A percentile compares a stretch with the other conserved stretches of the same genome.
Conservation (phyloP, 1,140 invertebrate genomes). For the Drosophila obscura region DNA sequence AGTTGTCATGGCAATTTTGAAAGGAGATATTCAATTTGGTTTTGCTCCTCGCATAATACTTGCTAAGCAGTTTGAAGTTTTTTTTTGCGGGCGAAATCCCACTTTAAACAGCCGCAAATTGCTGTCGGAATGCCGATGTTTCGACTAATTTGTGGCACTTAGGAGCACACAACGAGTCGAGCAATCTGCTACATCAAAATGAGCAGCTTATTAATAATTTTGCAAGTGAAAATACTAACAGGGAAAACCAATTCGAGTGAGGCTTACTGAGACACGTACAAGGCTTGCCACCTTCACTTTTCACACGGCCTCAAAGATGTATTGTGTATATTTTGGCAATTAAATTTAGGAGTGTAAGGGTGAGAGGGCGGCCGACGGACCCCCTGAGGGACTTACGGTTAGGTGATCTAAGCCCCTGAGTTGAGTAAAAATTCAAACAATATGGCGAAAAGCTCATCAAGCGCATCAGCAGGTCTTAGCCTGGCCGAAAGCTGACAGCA, state of each 20-base stretch:
- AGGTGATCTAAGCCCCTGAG: slow-evolving; percentile 27
- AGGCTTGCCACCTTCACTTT: slow-evolving; percentile 1
- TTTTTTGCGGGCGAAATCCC: slow-evolving; percentile 7
- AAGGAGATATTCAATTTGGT: slow-evolving; percentile 67
- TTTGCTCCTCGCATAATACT: slow-evolving; percentile 37
- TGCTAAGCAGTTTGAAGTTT: slow-evolving; percentile 60
- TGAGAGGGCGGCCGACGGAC: not conserved
- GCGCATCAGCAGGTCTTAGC: slow-evolving; percentile 72
- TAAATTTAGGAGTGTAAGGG: slow-evolving; percentile 38
- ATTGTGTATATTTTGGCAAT: slow-evolving; percentile 23
- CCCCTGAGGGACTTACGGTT: not conserved
- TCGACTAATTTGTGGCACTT: slow-evolving; percentile 52
- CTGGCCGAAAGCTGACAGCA: slow-evolving; percentile 49
- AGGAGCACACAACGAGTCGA: slow-evolving; percentile 4
- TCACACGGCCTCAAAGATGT: no score
- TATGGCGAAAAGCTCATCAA: slow-evolving; percentile 72
- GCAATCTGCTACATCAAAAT: slow-evolving; percentile 21
- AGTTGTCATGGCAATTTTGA: slow-evolving; percentile 63
- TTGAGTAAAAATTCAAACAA: slow-evolving; percentile 70
- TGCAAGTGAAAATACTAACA: not conserved
- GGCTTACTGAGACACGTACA: not conserved
- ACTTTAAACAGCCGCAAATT: slow-evolving; percentile 61
- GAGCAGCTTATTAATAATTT: slow-evolving; percentile 36
- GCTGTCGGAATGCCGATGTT: slow-evolving; percentile 34
- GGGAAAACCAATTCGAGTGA: not conserved